Evolutionary conservation across 2,888 invertebrate genomes (phyloP).

Genomic region (Polylopha cassiicola): DNA sequence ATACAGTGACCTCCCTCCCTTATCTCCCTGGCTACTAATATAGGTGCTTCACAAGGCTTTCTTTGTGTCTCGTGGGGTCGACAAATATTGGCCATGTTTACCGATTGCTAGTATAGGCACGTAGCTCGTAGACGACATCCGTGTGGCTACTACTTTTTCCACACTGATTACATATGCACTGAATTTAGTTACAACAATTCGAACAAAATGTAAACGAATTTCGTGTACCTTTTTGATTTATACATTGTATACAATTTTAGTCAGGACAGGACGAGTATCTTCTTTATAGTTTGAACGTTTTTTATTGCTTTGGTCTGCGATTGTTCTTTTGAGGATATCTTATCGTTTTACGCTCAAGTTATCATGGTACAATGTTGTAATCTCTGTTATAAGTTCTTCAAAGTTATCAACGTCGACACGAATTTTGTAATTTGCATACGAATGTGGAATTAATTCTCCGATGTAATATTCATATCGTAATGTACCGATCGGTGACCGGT

Average conservation of each 20-base stretch:
- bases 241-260: slow-evolving; percentile 18
- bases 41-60: slow-evolving; percentile 17
- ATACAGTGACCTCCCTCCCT: slow-evolving; percentile 29
- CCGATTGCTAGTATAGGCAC: slow-evolving; percentile 55
- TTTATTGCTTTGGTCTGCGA: slow-evolving; percentile 22
- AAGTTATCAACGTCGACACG: slow-evolving; percentile 7
- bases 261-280: slow-evolving; percentile 9
- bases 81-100: slow-evolving; percentile 34
- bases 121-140: slow-evolving; percentile 59
- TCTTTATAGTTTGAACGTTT: slow-evolving; percentile 6
- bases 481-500: slow-evolving; percentile 28
- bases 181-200: slow-evolving; percentile 37
- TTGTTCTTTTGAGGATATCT: slow-evolving; percentile 21
- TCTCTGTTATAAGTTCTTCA: slow-evolving; percentile 5
- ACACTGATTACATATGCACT: slow-evolving; percentile 58
- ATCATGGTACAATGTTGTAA: slow-evolving; percentile 26
- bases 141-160: slow-evolving; percentile 62
- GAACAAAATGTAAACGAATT: slow-evolving; percentile 31
- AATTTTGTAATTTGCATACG: slow-evolving; percentile 31
- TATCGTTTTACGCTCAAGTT: slow-evolving; percentile 23
- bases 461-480: slow-evolving; percentile 24
- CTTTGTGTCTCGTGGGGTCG: slow-evolving; percentile 30
- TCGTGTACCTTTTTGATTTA: slow-evolving; percentile 31
- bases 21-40: slow-evolving; percentile 18
- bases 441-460: slow-evolving; percentile 27